Percentiles rank a stretch among this genome's conserved stretches.
Evolutionary conservation across 2,113 vertebrate species (phyloP).

Genomic region (Notarius lentiginosus): DNA sequence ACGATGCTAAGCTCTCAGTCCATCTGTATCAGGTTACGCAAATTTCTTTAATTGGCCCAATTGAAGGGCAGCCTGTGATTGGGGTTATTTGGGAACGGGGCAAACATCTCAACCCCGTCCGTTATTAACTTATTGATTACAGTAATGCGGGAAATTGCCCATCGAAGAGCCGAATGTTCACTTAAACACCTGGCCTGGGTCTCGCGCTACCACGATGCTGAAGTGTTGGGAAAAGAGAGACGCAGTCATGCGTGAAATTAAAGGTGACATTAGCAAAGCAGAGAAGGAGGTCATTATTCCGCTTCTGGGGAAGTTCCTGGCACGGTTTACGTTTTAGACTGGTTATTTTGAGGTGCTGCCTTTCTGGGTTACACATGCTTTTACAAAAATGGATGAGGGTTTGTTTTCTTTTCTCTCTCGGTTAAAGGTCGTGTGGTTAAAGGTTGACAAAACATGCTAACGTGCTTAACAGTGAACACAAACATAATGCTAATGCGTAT

Average conservation of each 20-base stretch:
- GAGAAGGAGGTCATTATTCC: slow-evolving; percentile 37
- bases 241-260: slow-evolving; percentile 50
- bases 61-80: slow-evolving; percentile 90
- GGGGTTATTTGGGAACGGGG: slow-evolving; percentile 85
- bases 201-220: slow-evolving; percentile 75
- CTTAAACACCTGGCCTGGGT: slow-evolving; percentile 83
- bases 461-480: neutral
- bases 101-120: slow-evolving; percentile 81
- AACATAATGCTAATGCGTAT: neutral
- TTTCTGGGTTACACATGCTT: neutral
- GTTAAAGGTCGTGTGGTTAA: neutral
- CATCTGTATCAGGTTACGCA: slow-evolving; percentile 86
- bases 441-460: neutral
- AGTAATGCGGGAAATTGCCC: slow-evolving; percentile 91
- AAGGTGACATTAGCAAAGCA: slow-evolving; percentile 55
- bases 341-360: neutral
- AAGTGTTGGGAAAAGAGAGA: slow-evolving; percentile 67
- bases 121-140: slow-evolving; percentile 94
- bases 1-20: slow-evolving; percentile 61
- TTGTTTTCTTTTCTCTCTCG: neutral
- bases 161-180: slow-evolving; percentile 78
- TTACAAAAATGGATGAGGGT: neutral
- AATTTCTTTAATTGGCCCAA: slow-evolving; percentile 90
- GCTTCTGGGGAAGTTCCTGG: slow-evolving; percentile 27
- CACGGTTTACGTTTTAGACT: neutral